Conservation (phyloP, 2,888 invertebrate species). For the Scrobipalpa atriplicella region DNA sequence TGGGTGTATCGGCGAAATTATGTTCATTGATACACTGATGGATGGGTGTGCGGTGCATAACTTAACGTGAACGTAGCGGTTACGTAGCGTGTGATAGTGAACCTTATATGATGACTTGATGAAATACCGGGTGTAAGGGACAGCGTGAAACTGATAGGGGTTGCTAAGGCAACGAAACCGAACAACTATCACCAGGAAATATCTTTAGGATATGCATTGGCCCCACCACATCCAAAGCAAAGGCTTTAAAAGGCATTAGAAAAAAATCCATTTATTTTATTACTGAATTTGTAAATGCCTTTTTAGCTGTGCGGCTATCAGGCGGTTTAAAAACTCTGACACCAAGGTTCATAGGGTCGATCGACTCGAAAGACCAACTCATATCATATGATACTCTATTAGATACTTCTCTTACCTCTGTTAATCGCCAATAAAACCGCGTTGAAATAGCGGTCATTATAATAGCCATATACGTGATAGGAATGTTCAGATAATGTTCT, state of each 20-base stretch:
- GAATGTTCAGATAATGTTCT: not conserved
- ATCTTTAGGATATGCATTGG: not conserved
- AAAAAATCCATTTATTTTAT: no score
- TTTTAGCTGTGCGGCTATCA: no score
- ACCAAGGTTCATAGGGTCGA: no score
- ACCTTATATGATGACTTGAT: not conserved
- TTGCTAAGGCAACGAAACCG: no score
- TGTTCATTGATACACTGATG: slow-evolving; percentile 1
- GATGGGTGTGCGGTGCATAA: slow-evolving; percentile 1
- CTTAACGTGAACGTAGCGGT: not conserved
- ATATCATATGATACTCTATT: not conserved
- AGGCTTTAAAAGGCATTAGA: no score
- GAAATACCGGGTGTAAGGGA: no score
- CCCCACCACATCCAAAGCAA: not conserved
- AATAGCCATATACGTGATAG: not conserved
- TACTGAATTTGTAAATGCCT: no score
- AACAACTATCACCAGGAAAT: no score
- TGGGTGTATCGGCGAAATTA: slow-evolving; percentile 14
- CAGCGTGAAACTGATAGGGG: no score
- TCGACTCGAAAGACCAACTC: no score
- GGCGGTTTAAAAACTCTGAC: no score
- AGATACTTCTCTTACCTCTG: not conserved
- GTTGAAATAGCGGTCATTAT: not conserved
- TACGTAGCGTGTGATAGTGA: not conserved
- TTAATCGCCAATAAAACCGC: not conserved